Evolutionary conservation across 2,113 vertebrate genomes (phyloP).

Genomic region (Elanoides forficatus): DNA sequence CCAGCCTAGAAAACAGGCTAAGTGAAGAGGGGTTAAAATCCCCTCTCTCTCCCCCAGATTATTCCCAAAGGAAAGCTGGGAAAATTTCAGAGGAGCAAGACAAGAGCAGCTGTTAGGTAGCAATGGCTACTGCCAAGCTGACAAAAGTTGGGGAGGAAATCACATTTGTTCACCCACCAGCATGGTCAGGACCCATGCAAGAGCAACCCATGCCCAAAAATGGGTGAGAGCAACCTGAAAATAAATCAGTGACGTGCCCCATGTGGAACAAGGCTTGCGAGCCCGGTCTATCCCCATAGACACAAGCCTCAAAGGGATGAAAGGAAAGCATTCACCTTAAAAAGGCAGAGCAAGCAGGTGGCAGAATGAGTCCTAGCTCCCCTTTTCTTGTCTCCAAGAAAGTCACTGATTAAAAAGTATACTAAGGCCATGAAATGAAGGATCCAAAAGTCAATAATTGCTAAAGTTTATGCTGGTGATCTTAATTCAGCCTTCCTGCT

Average conservation of each 20-base stretch:
- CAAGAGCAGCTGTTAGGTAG: background rate
- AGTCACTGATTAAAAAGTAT: background rate
- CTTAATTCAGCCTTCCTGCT: background rate
- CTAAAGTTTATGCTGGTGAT: background rate
- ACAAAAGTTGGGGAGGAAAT: background rate
- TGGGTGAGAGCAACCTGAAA: background rate
- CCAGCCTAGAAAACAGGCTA: background rate
- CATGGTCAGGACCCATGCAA: fast-evolving
- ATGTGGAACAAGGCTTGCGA: background rate
- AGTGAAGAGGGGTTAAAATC: background rate
- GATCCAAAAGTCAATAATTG: background rate
- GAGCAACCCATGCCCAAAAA: background rate
- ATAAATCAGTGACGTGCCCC: background rate
- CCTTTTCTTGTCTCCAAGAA: background rate
- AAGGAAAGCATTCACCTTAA: background rate
- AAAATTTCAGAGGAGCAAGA: background rate
- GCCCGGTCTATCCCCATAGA: background rate
- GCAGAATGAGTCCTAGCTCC: background rate
- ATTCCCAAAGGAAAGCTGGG: background rate
- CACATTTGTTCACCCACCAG: background rate
- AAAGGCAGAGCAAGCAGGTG: background rate
- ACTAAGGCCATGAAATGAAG: background rate
- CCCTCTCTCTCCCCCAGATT: background rate
- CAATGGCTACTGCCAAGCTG: background rate
- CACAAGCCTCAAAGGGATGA: background rate